Evolutionary conservation across 2,888 invertebrate genomes (phyloP), one percentile per base, ranked within the genome.

Genomic region (Eristalis tenax): DNA sequence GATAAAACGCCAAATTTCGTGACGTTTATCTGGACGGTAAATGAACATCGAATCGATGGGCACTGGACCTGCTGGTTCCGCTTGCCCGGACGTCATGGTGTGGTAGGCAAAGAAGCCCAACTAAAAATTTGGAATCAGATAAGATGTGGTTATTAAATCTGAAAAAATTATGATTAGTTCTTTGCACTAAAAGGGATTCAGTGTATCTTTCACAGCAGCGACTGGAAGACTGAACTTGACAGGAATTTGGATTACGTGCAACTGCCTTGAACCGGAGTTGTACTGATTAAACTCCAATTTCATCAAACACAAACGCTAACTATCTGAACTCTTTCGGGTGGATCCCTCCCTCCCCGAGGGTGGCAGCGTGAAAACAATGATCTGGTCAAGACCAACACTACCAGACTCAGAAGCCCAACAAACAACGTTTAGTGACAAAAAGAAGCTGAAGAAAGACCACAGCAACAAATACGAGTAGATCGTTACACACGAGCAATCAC

Each of bases 41-140:
- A 99, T 98, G 92, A 99, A 97, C 90, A 98, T 95, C 80, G 98
- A 98, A 94, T 98, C 97, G 89, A 97, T 97, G 78, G 98, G 98
- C 89, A 98, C 97, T 18, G 98, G 98, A 80, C 98, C 98, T 75
- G 97, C 96, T 86, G 97, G 96, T 93, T 97, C 97, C 89, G 91
- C 89, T 92, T 96, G 95, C 73, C 98, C 98, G 90, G 96, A 96
- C 78, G 95, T 95, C 88, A 97, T 95, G 91, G 97, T 96, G 93
- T 98, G 97, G 94, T 98, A 98, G 84, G 97, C 96, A 94, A 98
- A 98, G 93, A 98, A 97, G 78, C 97, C 97, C 93, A 98, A 94
- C 98, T 98, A 95, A 4, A 95, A 94, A 90, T 90, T n/a, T 91
- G 89, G 89, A 88, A 32, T 66, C n/a, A 66, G n/a, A 76, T 57